Base-by-base conservation (phyloP, 2,888 invertebrate species). In the Oegoconia quadripuncta region DNA sequence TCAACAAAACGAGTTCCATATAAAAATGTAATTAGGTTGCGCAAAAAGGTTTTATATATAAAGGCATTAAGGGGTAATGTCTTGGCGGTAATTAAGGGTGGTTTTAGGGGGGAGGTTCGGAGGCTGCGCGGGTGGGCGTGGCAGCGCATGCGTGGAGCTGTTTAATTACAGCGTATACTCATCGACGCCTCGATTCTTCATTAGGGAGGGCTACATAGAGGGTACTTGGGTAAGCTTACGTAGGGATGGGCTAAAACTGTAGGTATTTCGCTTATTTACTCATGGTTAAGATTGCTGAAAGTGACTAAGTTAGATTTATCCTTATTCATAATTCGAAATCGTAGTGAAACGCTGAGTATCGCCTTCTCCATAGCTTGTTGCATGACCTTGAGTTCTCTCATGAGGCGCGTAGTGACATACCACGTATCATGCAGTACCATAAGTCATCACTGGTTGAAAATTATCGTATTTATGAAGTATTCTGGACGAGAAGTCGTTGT, bases 121-220 rank as follows among this genome's bases (percentile, higher is more conserved):
- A 84, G 81, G 84, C 84, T 86, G 86, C 62, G 78, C 63, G 69
- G 68, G 56, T 74, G 84, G 87, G 87, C 87, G 87, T 77, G 84
- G 76, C 58, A 58, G 73, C 86, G 86, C 86, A 82, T 82, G 86
- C 86, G 86, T 67, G 55, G 45, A 71, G 41, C 32, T 46, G 61
- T 68, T 82, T 86, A 86, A 87, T 87, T 87, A 86, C 75, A 56
- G 61, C 48, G 71, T 74, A 77, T 74, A 76, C 70, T 82, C 82
- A 84, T 84, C 77, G 82, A 72, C 82, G 80, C 83, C 80, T 82
- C 50, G 57, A 55, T 65, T 50, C 44, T 74, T 83, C 78, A 84
- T 83, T 83, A 84, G 73, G 72, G 69, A n/a, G 40, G 54, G 55
- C 50, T 50, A 57, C 55, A 52, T 41, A 50, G 62, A 34, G 40